A percentile compares a stretch with the other conserved stretches of the same genome.
These are phyloP conservation scores for Gastrophryne carolinensis DNA, from an alignment of 2,797 vertebrate genomes.

Conservation along the genomic window DNA sequence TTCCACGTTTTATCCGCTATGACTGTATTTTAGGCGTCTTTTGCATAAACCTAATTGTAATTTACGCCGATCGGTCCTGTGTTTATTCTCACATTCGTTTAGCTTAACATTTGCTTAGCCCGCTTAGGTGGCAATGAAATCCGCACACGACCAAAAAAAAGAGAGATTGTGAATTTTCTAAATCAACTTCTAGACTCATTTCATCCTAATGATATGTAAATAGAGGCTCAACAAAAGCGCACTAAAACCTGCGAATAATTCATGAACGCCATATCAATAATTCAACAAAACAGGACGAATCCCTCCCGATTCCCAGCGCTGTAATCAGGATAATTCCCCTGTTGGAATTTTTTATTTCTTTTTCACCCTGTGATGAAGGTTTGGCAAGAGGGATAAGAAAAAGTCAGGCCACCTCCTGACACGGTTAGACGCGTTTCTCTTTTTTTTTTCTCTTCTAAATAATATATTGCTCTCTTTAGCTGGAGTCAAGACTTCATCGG, in stretches of 20 bases:
- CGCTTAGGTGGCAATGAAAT: background rate
- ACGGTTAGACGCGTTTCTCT: background rate
- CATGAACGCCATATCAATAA: slow-evolving; percentile 19
- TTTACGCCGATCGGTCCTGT: too few species aligned
- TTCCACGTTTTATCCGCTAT: too few species aligned
- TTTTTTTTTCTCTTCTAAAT: background rate
- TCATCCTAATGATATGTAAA: slow-evolving; percentile 32
- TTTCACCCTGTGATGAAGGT: background rate
- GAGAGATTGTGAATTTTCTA: background rate
- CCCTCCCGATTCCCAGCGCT: background rate
- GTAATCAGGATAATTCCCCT: slow-evolving; percentile 27
- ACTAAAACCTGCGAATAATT: slow-evolving; percentile 17
- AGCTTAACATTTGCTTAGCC: background rate
- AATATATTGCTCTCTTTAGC: background rate
- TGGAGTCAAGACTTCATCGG: background rate
- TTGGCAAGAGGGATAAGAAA: background rate
- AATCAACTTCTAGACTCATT: background rate
- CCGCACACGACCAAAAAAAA: background rate
- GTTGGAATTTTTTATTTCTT: background rate
- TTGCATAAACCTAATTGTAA: too few species aligned
- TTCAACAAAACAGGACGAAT: slow-evolving; percentile 19
- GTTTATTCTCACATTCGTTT: background rate
- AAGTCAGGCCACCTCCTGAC: background rate
- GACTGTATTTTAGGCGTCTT: too few species aligned
- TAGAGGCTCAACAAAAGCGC: slow-evolving; percentile 32